phyloP scores from a whole-genome alignment of 2,113 vertebrate species.

The Etheostoma cragini region DNA sequence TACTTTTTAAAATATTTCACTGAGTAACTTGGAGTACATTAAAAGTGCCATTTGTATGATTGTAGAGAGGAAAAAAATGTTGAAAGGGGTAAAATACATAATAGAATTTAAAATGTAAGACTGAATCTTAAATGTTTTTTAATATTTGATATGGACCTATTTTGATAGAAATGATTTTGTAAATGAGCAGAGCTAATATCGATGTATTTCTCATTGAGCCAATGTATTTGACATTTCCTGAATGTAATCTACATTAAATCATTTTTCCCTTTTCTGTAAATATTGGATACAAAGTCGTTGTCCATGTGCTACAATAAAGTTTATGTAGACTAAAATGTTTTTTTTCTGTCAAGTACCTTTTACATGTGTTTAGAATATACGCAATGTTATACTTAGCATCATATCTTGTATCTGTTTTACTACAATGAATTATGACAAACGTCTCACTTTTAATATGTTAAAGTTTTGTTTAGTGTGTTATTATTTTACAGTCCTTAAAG shows the following conservation, averaged over 20 bases:
- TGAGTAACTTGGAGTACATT: conserved; percentile 39
- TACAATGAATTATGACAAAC: conserved; percentile 50
- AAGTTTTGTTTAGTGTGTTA: conserved; percentile 53
- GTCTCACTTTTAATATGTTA: conserved; percentile 21
- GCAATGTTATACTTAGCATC: conserved; percentile 52
- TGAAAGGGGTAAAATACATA: not conserved
- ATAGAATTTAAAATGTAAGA: conserved; percentile 15
- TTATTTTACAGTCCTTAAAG: conserved; percentile 41
- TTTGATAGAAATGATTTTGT: conserved; percentile 57
- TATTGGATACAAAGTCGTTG: conserved; percentile 79
- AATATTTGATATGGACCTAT: conserved; percentile 42
- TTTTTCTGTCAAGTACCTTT: conserved; percentile 85
- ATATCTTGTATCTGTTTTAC: conserved; percentile 62
- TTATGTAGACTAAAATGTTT: conserved; percentile 65
- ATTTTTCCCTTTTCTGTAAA: conserved; percentile 85
- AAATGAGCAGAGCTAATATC: conserved; percentile 34
- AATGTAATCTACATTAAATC: conserved; percentile 84
- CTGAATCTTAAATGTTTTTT: conserved; percentile 34
- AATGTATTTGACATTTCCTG: conserved; percentile 80
- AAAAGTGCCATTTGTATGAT: conserved; percentile 26
- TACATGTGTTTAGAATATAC: conserved; percentile 77
- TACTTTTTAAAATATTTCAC: conserved; percentile 39
- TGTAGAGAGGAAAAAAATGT: conserved; percentile 21
- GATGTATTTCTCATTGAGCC: conserved; percentile 72
- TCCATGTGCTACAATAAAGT: conserved; percentile 73